These are phyloP conservation scores for Perizoma flavofasciatum DNA, from an alignment of 2,888 invertebrate species.

Conservation along the genomic window DNA sequence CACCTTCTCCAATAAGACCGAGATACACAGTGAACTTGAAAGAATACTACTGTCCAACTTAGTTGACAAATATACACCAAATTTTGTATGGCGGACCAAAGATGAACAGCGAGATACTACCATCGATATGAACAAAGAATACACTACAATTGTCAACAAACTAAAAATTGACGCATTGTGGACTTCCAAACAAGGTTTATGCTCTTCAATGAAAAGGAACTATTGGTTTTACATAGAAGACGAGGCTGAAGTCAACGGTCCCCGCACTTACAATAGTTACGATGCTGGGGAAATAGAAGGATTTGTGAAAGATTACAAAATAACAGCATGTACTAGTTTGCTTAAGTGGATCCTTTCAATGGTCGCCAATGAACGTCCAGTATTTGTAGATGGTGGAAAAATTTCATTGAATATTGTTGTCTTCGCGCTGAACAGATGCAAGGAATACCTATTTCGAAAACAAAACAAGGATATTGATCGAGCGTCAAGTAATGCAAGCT, in stretches of 20 bases:
- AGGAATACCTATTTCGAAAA: conserved; percentile 84
- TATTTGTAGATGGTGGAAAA: conserved; percentile 80
- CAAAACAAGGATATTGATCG: conserved; percentile 87
- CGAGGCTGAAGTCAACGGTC: conserved; percentile 86
- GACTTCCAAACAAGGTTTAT: conserved; percentile 77
- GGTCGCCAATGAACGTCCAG: conserved; percentile 63
- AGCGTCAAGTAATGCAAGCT: conserved; percentile 58
- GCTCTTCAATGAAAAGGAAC: conserved; percentile 82
- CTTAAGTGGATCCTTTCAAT: conserved; percentile 84
- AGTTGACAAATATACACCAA: conserved; percentile 62
- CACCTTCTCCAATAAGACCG: conserved; percentile 47
- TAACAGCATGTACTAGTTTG: conserved; percentile 90
- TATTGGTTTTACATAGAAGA: conserved; percentile 86
- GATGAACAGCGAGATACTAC: conserved; percentile 48
- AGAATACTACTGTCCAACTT: conserved; percentile 69
- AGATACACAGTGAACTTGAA: conserved; percentile 64
- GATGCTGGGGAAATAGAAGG: conserved; percentile 82
- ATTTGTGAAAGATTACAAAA: conserved; percentile 89
- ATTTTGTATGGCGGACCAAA: conserved; percentile 69
- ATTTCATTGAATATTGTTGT: conserved; percentile 84
- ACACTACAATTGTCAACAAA: conserved; percentile 63
- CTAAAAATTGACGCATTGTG: conserved; percentile 66
- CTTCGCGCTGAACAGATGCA: conserved; percentile 88
- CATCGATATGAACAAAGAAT: conserved; percentile 56
- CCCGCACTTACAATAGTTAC: conserved; percentile 87